A percentile compares a stretch with the other conserved stretches of the same genome.
Conservation (phyloP, 2,888 invertebrate species). For the Muschampia plurimacula region DNA sequence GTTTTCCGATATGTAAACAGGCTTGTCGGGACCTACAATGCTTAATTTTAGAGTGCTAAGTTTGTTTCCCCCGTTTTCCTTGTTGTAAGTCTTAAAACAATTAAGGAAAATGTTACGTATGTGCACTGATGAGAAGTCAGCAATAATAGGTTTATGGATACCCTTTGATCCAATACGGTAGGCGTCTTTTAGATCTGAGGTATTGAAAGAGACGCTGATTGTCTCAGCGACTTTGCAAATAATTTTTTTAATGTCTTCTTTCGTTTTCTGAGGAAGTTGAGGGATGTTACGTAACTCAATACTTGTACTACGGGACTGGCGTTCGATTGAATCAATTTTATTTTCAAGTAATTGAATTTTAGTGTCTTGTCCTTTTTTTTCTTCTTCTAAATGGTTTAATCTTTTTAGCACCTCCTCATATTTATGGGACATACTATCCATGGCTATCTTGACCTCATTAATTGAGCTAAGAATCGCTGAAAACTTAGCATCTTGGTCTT, state of each 20-base stretch:
- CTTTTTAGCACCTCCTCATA: background rate
- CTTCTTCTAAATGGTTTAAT: background rate
- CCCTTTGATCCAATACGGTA: background rate
- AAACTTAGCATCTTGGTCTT: slow-evolving; percentile 1
- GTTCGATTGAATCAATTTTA: background rate
- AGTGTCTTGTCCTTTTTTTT: background rate
- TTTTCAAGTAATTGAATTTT: background rate
- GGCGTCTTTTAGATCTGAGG: background rate
- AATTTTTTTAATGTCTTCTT: background rate
- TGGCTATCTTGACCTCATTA: background rate
- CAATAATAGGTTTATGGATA: background rate
- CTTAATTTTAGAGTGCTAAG: background rate
- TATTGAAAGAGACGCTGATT: background rate
- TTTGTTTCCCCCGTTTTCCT: background rate
- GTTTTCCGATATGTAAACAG: background rate
- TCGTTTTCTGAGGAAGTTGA: background rate
- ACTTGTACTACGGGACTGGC: background rate
- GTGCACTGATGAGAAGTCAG: background rate
- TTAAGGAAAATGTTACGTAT: background rate
- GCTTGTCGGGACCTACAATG: background rate
- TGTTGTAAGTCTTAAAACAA: background rate
- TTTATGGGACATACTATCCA: background rate
- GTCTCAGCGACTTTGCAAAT: background rate
- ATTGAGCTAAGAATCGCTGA: background rate
- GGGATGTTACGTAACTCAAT: background rate